Percentiles rank a stretch among this genome's conserved stretches.
These are phyloP conservation scores for Cydia splendana DNA, from an alignment of 1,140 invertebrate species.

Conservation along the genomic window DNA sequence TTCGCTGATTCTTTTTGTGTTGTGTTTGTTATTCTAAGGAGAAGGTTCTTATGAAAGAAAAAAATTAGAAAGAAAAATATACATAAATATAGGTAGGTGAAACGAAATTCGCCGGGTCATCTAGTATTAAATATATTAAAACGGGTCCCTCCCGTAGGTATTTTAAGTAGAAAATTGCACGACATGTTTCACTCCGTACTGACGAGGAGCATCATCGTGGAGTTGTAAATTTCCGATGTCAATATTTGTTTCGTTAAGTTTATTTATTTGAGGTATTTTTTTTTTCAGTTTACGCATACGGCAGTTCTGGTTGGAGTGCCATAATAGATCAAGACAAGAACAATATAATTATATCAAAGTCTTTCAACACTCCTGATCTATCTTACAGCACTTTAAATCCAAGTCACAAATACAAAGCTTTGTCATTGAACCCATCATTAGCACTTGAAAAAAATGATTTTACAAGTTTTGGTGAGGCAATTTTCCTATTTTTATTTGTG, in stretches of 20 bases:
- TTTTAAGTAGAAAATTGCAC: too few relatives aligned
- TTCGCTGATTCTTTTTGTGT: too few relatives aligned
- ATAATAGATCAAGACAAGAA: slow-evolving; percentile 42
- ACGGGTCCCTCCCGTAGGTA: too few relatives aligned
- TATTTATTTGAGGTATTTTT: not conserved
- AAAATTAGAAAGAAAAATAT: too few relatives aligned
- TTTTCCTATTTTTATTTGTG: not conserved
- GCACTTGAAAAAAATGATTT: not conserved
- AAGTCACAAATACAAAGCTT: not conserved
- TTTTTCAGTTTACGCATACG: slow-evolving; percentile 38
- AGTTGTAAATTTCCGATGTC: too few relatives aligned
- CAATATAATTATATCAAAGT: slow-evolving; percentile 42
- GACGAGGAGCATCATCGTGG: too few relatives aligned
- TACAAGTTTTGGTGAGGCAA: not conserved
- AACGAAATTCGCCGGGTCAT: too few relatives aligned
- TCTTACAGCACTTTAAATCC: not conserved
- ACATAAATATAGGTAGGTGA: too few relatives aligned
- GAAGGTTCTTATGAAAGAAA: too few relatives aligned
- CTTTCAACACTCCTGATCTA: not conserved
- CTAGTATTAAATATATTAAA: too few relatives aligned
- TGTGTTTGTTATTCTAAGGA: too few relatives aligned
- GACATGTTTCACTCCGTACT: too few relatives aligned
- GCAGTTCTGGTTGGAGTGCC: slow-evolving; percentile 47
- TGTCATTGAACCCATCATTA: not conserved
- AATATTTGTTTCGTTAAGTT: not conserved